phyloP scores from a whole-genome alignment of 2,888 invertebrate species.

The Cepaea hortensis region DNA sequence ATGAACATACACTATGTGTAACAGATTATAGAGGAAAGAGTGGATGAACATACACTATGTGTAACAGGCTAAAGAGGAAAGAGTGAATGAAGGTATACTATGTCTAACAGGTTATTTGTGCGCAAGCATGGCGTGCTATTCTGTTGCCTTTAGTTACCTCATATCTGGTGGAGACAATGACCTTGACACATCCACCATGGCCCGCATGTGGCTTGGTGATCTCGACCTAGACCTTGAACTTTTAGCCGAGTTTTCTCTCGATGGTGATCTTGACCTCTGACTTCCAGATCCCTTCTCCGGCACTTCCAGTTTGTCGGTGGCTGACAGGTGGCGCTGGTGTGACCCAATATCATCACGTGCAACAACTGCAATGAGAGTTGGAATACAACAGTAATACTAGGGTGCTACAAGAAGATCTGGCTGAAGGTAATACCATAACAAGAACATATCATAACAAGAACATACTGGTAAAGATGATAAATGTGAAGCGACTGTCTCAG shows the following conservation, averaged over 20 bases:
- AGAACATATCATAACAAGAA: neutral
- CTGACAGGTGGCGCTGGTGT: conserved; percentile 55
- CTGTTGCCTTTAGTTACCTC: conserved; percentile 11
- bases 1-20: too few relatives aligned
- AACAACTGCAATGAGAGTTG: conserved; percentile 51
- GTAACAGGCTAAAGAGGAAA: too few relatives aligned
- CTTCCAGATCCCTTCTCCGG: conserved; percentile 58
- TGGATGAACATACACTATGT: too few relatives aligned
- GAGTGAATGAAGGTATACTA: too few relatives aligned
- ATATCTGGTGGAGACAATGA: conserved; percentile 88
- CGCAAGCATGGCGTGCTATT: too few relatives aligned
- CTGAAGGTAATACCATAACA: neutral
- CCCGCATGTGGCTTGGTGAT: conserved; percentile 57
- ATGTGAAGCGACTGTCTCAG: neutral
- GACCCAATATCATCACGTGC: conserved; percentile 62
- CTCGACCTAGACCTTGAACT: conserved; percentile 61
- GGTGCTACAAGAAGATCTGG: too few relatives aligned
- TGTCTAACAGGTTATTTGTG: too few relatives aligned
- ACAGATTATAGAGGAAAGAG: too few relatives aligned
- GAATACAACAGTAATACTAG: too few relatives aligned
- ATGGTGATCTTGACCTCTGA: conserved; percentile 67
- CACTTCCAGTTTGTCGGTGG: conserved; percentile 65
- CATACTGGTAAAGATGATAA: neutral
- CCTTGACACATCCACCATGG: conserved; percentile 78
- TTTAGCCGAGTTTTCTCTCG: conserved; percentile 50